Base-by-base conservation (phyloP, 2,888 invertebrate genomes). In the Crematogaster levior region DNA sequence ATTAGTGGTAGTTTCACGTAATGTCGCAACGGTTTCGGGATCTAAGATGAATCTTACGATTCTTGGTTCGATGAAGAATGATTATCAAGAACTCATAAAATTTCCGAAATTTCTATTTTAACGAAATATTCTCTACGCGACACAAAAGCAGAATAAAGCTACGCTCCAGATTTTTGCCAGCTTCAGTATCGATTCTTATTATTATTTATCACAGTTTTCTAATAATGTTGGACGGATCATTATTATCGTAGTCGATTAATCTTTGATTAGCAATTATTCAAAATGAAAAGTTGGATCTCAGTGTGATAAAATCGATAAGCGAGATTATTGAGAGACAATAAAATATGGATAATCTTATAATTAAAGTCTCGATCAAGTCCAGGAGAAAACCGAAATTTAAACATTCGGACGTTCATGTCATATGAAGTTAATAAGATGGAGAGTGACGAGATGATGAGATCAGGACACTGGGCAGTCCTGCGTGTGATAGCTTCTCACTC, bases 401-500 rank as follows among this genome's bases (percentile, higher is more conserved):
- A 40, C 5, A 46, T n/a, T 37, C 21, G 10, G 7, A 53, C 12
- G 3, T 18, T 15, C 5, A 15, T n/a, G 65, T 82, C 73, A 81
- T 83, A 81, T 60, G 74, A 83, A 73, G 48, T 61, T 72, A 85
- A 90, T 88, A 88, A 88, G 85, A 34, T 46, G 37, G 66, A 68
- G 65, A 56, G 81, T 80, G 89, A 88, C 79, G 84, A 85, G 82
- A 82, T 83, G 90, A 86, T 82, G 88, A 85, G 82, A 86, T 85
- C 70, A 72, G 73, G 75, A 68, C 83, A 88, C 80, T 87, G 88
- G 75, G 83, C 88, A 85, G 81, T 85, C 84, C 91, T 90, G 91
- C 89, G 89, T 89, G 85, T 90, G 90, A 92, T 92, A 84, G 90
- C 84, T 81, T 91, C 86, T 85, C 90, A 89, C 89, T 88, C 91